Base-by-base conservation (phyloP, 2,797 vertebrate genomes). In the Scolopax bukidnonensis region DNA sequence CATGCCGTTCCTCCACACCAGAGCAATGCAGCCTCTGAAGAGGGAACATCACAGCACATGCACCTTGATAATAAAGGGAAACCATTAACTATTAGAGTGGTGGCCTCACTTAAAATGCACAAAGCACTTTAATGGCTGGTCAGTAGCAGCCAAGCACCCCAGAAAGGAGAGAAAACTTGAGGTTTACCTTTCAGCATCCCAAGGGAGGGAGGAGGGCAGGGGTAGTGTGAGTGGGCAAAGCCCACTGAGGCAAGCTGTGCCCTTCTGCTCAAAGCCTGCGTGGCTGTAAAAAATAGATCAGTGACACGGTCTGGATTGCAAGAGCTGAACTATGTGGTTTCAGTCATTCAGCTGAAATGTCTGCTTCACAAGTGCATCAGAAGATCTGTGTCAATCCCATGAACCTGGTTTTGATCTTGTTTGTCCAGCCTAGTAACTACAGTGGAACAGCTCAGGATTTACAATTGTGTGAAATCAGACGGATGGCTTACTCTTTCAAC, bases 281-380 rank as follows among this genome's bases (percentile, higher is more conserved):
- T 61, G 43, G 60, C 41, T 54, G 20, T 27, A 17, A 36, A 53
- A 33, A 21, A 23, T 3, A 1, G 28, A 43, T 47, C 54, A 30
- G 59, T 63, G 74, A 51, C 48, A 25, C 15, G 1, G 0, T 14
- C 43, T 4, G 2, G 30, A 14, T 47, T 18, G 0, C 2, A 9
- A n/a, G 32, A 92, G 18, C 30, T 71, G 63, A 88, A 20, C 47
- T 71, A 16, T 4, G 1, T 10, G 8, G 9, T 63, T 88, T 57
- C 59, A 63, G 5, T 65, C 25, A 51, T 25, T 25, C 36, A 36
- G 40, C 17, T 71, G 70, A 59, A 41, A 33, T 12, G 9, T 40
- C 33, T 54, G 30, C 16, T 63, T 73, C 24, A 28, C 8, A 40
- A 64, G 9, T 24, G 16, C 45, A 73, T 54, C 47, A 51, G 48